Evolutionary conservation across 1,140 invertebrate genomes (phyloP), one percentile per base, ranked within the genome.

Genomic region (Chironomus tepperi): DNA sequence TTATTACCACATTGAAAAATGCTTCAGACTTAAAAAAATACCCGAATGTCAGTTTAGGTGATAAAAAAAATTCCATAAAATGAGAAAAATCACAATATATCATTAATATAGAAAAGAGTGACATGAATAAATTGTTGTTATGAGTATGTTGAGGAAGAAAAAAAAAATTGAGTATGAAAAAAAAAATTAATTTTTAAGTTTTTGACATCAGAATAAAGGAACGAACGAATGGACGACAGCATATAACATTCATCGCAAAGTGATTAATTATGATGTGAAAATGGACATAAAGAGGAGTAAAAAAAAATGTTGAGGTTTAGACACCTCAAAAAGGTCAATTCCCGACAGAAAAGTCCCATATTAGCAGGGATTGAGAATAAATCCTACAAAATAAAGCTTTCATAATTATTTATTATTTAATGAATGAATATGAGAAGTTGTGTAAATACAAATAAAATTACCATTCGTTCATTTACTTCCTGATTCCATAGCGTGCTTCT

Each of bases 101-200:
- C 47, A 57, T 57, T 57, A n/a, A 57, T 57, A 3, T 57, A 57
- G 12, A 57, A 57, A 57, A 12, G 15, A 57, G 47, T 57, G 47
- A 57, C 47, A 57, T 57, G 47, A 57, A 57, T 57, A 57, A 57
- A 57, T 57, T 57, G 47, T 57, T 57, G 65, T 70, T 21, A 21
- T 21, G 65, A 57, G 47, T 57, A 57, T 70, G 65, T 18, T 9
- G 19, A 70, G 7, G 10, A 16, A 70, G 19, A 70, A 2, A 57
- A 57, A 2, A 2, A n/a, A 57, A 57, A n/a, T n/a, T n/a, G n/a
- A 67, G 57, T 18, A 15, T 19, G 19, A 70, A 18, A 7, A 16
- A 70, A 70, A 70, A 19, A 70, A 70, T 70, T 70, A 70, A 70
- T 70, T 70, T 70, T 70, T 70, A 70, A 70, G 19, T 70, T 70